These are phyloP conservation scores for Solen grandis DNA, from an alignment of 1,140 invertebrate species.

Conservation along the genomic window DNA sequence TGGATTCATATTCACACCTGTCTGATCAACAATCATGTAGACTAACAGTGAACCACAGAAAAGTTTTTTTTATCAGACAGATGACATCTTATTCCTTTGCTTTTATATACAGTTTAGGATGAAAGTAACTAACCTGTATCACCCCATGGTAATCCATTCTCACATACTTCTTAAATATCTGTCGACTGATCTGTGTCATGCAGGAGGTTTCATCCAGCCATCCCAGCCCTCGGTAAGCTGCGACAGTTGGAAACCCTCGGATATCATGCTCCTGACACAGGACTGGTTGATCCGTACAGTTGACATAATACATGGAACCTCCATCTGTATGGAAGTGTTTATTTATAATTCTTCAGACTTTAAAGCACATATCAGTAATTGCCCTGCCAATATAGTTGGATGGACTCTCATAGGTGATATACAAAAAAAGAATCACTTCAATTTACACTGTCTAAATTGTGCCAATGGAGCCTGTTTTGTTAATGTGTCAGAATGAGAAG, in stretches of 20 bases:
- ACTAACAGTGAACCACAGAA: too few species aligned
- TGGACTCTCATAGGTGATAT: too few species aligned
- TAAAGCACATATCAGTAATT: background rate
- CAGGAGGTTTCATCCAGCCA: constrained; percentile 56
- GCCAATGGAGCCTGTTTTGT: too few species aligned
- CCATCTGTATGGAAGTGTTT: constrained; percentile 54
- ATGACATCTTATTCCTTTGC: too few species aligned
- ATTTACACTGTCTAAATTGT: too few species aligned
- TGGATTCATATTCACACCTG: too few species aligned
- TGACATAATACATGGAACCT: constrained; percentile 61
- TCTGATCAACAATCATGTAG: too few species aligned
- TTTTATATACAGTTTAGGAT: too few species aligned
- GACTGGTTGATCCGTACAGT: constrained; percentile 57
- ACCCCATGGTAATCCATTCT: constrained; percentile 67
- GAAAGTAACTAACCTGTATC: constrained; percentile 56
- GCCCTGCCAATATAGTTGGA: too few species aligned
- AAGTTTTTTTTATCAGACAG: too few species aligned
- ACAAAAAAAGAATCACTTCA: too few species aligned
- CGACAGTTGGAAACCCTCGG: constrained; percentile 62
- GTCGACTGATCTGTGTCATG: constrained; percentile 34
- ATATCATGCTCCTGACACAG: constrained; percentile 58
- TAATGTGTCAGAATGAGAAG: too few species aligned
- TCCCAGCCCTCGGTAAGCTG: constrained; percentile 62
- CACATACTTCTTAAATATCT: constrained; percentile 43
- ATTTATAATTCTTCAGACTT: background rate